Base-by-base conservation (phyloP, 2,797 vertebrate species). In the Remorina albescens region DNA sequence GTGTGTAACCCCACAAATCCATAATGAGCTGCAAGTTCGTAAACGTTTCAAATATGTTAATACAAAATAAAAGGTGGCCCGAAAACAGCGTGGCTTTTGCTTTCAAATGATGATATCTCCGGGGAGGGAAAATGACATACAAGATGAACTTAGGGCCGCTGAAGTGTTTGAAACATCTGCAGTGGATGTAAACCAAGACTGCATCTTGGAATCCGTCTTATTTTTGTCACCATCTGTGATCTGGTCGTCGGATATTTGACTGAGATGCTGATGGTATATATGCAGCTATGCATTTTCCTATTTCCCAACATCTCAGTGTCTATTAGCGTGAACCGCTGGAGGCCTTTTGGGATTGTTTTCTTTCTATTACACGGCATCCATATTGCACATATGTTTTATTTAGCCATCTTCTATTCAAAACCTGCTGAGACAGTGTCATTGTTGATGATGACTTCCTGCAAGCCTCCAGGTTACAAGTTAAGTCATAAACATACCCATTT, bases 281-380 rank as follows among this genome's bases (percentile, higher is more conserved):
- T 18, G n/a, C 53, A 70, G 65, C 58, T 21, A 41, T 37, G 51
- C 26, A 41, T 73, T 60, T 77, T 16, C 37, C 15, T 41, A 16
- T 16, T 80, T 82, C 46, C 62, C 41, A 82, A 51, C 67, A 71
- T 65, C 79, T 66, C 30, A 21, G 37, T n/a, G 49, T 82, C 65
- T 59, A 64, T 66, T 70, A 66, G 58, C 59, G 37, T 12, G 37
- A 85, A 71, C 73, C 59, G 79, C 88, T 76, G 58, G 73, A 71
- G 84, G 79, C 71, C 41, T 16, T 64, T 60, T 69, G 41, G 83
- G 69, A 89, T 83, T 62, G 80, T 81, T 83, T 37, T 32, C 12
- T 37, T 60, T 25, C 42, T 64, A 72, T 75, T 66, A 57, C 53
- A 49, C 62, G 6, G 41, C 10, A 65, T 37, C 62, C 49, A 47